A percentile compares a stretch with the other conserved stretches of the same genome.
Conservation (phyloP, 2,888 invertebrate genomes). For the Linyphia triangularis region DNA sequence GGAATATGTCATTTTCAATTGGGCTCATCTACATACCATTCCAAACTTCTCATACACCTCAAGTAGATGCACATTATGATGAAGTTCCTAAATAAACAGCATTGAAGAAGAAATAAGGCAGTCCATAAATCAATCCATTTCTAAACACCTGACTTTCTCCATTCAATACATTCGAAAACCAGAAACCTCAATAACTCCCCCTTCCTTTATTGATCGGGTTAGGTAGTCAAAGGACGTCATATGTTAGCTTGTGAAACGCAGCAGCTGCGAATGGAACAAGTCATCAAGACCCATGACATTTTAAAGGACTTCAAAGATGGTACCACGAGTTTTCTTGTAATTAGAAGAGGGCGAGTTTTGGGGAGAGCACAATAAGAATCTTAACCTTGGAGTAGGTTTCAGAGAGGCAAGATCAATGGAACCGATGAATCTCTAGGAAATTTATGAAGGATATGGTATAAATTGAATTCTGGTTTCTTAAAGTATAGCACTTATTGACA, state of each 20-base stretch:
- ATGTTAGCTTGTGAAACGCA: neutral
- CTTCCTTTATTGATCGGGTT: constrained; percentile 37
- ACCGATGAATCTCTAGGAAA: too few relatives aligned
- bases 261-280: constrained; percentile 8
- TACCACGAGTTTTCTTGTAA: neutral
- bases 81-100: too few relatives aligned
- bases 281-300: neutral
- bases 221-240: constrained; percentile 44
- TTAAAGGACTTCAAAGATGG: neutral
- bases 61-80: too few relatives aligned
- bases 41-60: too few relatives aligned
- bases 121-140: neutral
- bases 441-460: too few relatives aligned
- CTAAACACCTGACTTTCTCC: neutral
- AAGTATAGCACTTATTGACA: too few relatives aligned
- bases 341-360: neutral
- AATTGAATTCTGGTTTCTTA: too few relatives aligned
- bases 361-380: neutral
- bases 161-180: neutral
- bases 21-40: too few relatives aligned
- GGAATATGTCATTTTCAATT: too few relatives aligned
- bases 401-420: neutral
- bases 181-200: neutral
- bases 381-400: neutral
- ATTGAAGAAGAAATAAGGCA: too few relatives aligned